Evolutionary conservation across 2,888 invertebrate genomes (phyloP), one percentile per base, ranked within the genome.

Genomic region (Dendrolimus pini): DNA sequence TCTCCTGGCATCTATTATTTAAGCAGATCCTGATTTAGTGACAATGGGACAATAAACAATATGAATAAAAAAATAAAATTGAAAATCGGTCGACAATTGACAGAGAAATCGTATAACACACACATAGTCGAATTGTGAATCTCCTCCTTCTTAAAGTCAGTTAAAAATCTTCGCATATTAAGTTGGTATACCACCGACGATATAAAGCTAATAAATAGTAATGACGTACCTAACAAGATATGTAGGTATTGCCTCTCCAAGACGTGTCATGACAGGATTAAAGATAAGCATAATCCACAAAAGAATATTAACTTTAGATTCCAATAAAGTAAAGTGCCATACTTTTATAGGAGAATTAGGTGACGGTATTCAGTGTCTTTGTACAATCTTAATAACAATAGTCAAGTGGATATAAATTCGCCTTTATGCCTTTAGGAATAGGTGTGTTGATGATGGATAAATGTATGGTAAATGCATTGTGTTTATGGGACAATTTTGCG

Each of bases 281-380:
- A 9, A 47, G 47, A 47, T 2, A 9, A 9, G 9, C 9, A 12
- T 47, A 47, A 47, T 47, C 47, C 47, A 47, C 30, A 30, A 30
- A 47, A 47, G 47, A 79, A 85, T 85, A 86, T 85, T 85, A 87
- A 86, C 82, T 84, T 84, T 83, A 81, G 84, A 87, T 86, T 77
- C 85, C 84, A 82, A 86, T 87, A 86, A 85, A 87, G 80, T 83
- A 79, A 82, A 87, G 87, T 84, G 80, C 78, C 80, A 82, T 85
- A 84, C 84, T 85, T 86, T 87, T 85, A 87, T 83, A 75, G 77
- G 71, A 71, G 82, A 82, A 86, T 87, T 84, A 86, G 80, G 77
- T 77, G 77, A 81, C 78, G 75, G 82, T 81, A 81, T 75, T 67
- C 67, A 71, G 76, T 70, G 70, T 65, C 70, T 56, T 54, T 61